These are phyloP conservation scores for Chrysotoxum bicinctum DNA, from an alignment of 2,888 invertebrate genomes.

Conservation along the genomic window DNA sequence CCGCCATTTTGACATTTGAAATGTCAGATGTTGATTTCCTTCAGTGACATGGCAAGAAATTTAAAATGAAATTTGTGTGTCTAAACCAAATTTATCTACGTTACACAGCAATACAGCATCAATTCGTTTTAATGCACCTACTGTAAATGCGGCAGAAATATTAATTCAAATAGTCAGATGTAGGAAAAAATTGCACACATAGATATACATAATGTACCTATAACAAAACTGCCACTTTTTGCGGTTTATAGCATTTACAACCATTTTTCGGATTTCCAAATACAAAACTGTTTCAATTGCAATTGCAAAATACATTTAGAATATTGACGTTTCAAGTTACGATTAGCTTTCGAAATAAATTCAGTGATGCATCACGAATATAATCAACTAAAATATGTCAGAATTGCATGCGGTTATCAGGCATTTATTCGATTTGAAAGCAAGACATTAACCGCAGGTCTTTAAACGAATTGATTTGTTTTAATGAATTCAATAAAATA, in stretches of 20 bases:
- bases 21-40: not conserved
- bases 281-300: conserved; percentile 10
- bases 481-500: too few species aligned
- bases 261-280: conserved; percentile 17
- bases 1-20: not conserved
- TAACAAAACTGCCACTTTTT: not conserved
- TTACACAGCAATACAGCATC: too few species aligned
- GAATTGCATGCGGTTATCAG: not conserved
- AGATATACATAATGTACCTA: not conserved
- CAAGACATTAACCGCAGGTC: not conserved
- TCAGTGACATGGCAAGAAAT: not conserved
- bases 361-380: conserved; percentile 49
- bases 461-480: not conserved
- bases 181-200: not conserved
- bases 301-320: conserved; percentile 21
- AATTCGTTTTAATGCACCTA: not conserved
- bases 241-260: conserved; percentile 42
- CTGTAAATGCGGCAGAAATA: not conserved
- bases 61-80: not conserved
- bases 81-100: not conserved
- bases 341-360: conserved; percentile 52
- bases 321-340: conserved; percentile 35
- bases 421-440: not conserved
- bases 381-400: not conserved
- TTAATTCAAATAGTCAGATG: not conserved